These are phyloP conservation scores for Promerops cafer DNA, from an alignment of 2,113 vertebrate genomes.

Conservation along the genomic window DNA sequence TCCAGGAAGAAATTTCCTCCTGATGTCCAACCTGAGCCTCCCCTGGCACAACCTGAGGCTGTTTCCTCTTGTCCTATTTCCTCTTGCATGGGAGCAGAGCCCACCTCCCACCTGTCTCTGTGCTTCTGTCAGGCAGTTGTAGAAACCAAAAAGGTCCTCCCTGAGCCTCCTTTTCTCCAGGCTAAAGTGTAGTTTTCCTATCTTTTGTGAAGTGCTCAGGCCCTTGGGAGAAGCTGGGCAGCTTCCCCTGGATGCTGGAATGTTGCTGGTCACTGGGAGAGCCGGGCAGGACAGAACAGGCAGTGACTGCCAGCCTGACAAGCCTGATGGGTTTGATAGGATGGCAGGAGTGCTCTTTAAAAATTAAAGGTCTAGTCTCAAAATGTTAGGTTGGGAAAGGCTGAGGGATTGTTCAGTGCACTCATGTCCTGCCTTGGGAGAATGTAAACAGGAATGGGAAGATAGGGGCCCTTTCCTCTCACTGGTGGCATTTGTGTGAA, in stretches of 20 bases:
- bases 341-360: neutral
- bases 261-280: neutral
- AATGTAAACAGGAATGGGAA: neutral
- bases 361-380: neutral
- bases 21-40: neutral
- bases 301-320: neutral
- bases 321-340: neutral
- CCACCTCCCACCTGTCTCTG: fast-evolving
- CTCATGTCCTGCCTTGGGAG: neutral
- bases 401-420: neutral
- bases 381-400: neutral
- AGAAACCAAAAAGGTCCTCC: neutral
- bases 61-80: neutral
- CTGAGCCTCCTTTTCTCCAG: neutral
- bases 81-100: neutral
- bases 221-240: neutral
- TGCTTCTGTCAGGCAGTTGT: neutral
- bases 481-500: neutral
- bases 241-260: neutral
- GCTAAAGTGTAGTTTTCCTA: neutral
- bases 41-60: neutral
- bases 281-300: neutral
- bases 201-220: neutral
- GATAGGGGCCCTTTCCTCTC: neutral
- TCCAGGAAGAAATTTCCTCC: neutral